Evolutionary conservation across 1,140 invertebrate genomes (phyloP).

Genomic region (Vollenhovia emeryi): DNA sequence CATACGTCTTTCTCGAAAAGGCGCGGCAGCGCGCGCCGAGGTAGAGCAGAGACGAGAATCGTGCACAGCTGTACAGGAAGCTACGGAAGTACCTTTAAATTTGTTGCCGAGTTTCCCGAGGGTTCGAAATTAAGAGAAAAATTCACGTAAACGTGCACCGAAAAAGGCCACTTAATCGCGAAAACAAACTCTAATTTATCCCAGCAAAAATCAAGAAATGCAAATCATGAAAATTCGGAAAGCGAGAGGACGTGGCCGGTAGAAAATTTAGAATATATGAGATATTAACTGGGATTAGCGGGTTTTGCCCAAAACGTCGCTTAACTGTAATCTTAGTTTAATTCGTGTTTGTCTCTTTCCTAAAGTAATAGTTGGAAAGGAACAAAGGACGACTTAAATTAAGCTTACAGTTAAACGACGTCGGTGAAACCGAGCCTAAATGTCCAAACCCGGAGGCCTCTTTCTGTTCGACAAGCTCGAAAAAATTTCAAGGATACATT

Average conservation of each 20-base stretch:
- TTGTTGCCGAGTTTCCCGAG: not conserved
- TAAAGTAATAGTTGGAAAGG: no score
- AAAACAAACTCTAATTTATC: conserved; percentile 8
- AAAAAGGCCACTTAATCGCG: not conserved
- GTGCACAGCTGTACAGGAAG: conserved; percentile 6
- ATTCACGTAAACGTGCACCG: not conserved
- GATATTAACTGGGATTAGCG: not conserved
- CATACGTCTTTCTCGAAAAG: conserved; percentile 40
- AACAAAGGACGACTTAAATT: no score
- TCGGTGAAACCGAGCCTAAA: no score
- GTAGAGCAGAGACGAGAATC: not conserved
- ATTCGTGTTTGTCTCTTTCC: no score
- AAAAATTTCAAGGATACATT: conserved; percentile 27
- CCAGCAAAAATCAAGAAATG: no score
- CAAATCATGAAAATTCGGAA: not conserved
- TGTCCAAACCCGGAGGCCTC: no score
- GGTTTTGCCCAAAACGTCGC: no score
- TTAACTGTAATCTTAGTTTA: no score
- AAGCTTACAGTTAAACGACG: no score
- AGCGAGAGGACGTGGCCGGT: not conserved
- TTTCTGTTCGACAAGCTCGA: not conserved
- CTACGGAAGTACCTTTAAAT: conserved; percentile 17
- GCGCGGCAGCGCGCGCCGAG: not conserved
- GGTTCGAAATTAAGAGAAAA: conserved; percentile 27
- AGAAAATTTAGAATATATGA: not conserved